Conservation (phyloP, 2,888 invertebrate genomes). For the Drosophila robusta region DNA sequence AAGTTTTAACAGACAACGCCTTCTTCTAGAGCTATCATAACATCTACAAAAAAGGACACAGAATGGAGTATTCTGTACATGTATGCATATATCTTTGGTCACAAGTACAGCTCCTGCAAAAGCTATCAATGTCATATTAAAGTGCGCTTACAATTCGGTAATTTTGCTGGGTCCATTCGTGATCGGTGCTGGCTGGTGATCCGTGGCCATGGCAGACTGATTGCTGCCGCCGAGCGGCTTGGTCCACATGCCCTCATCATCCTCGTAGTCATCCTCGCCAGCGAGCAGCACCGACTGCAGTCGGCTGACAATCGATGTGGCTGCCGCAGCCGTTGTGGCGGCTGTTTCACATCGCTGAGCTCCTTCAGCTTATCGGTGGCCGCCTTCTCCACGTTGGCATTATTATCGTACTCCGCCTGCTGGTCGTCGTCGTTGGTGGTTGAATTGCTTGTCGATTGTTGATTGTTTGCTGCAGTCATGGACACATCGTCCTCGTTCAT, state of each 20-base stretch:
- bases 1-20: too few species aligned
- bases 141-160: slow-evolving; percentile 69
- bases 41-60: too few species aligned
- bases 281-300: slow-evolving; percentile 72
- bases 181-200: slow-evolving; percentile 39
- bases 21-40: background rate
- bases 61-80: too few species aligned
- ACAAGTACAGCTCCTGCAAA: background rate
- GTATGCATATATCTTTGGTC: background rate
- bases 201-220: slow-evolving; percentile 33
- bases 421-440: slow-evolving; percentile 44
- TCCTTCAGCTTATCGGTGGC: slow-evolving; percentile 48
- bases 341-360: slow-evolving; percentile 41
- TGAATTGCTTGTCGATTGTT: slow-evolving; percentile 11
- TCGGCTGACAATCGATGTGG: slow-evolving; percentile 61
- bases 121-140: background rate
- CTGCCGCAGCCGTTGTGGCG: slow-evolving; percentile 35
- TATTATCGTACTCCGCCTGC: slow-evolving; percentile 81
- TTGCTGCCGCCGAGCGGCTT: slow-evolving; percentile 78
- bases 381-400: slow-evolving; percentile 83
- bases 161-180: slow-evolving; percentile 74
- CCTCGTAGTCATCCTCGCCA: slow-evolving; percentile 78
- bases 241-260: slow-evolving; percentile 83
- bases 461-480: slow-evolving; percentile 22
- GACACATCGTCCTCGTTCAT: slow-evolving; percentile 42